Evolutionary conservation across 23 tunicate species (phyloP).

Genomic region (Botrylloides violaceus): DNA sequence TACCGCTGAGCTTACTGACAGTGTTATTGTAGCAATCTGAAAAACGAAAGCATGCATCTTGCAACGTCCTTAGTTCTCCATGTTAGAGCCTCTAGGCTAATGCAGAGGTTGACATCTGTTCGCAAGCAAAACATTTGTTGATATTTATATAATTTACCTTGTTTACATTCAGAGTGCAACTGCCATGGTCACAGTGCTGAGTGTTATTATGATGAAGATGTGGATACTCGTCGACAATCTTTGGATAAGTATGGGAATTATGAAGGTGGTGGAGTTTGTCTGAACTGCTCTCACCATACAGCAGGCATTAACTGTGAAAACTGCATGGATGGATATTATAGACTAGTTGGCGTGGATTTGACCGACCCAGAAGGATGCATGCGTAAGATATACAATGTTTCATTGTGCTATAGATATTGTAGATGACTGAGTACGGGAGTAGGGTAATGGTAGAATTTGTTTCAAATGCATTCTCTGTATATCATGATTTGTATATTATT

Average conservation of each 20-base stretch:
- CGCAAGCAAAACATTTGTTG: no score
- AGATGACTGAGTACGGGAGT: no score
- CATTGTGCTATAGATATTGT: no score
- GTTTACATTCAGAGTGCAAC: slow-evolving; percentile 83
- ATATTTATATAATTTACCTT: no score
- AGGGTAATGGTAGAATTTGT: no score
- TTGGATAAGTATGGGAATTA: slow-evolving; percentile 69
- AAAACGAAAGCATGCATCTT: no score
- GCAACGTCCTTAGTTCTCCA: no score
- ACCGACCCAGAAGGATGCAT: slow-evolving; percentile 72
- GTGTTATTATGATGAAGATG: slow-evolving; percentile 79
- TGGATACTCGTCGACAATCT: slow-evolving; percentile 63
- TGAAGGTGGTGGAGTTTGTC: slow-evolving; percentile 95
- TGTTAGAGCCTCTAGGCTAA: no score
- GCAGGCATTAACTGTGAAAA: slow-evolving; percentile 92
- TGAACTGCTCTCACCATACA: slow-evolving; percentile 84
- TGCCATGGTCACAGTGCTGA: slow-evolving; percentile 82
- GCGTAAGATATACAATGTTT: slow-evolving; percentile 41
- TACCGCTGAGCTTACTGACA: no score
- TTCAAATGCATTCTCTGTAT: no score
- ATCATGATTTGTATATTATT: not conserved
- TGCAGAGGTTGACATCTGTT: no score
- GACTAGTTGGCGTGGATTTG: slow-evolving; percentile 52
- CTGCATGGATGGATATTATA: slow-evolving; percentile 78
- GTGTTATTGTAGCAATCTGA: no score